Conservation (phyloP, 2,797 vertebrate genomes). For the Alca torda region DNA sequence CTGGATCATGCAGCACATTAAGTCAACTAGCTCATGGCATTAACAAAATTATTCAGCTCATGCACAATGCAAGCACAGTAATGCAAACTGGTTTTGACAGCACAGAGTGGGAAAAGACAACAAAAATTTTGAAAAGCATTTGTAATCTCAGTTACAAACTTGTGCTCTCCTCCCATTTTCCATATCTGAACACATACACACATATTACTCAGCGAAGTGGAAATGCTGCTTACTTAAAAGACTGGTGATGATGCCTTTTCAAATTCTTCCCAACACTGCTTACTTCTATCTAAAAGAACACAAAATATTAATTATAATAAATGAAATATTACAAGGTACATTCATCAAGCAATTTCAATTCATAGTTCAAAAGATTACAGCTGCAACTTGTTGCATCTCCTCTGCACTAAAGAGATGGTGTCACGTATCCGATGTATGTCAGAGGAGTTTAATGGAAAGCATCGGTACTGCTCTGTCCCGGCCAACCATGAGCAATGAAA, state of each 20-base stretch:
- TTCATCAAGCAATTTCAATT: not conserved
- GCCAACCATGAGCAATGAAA: not conserved
- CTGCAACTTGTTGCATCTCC: not conserved
- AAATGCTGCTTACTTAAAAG: constrained; percentile 73
- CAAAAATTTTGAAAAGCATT: not conserved
- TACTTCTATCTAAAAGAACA: constrained; percentile 72
- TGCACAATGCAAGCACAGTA: not conserved
- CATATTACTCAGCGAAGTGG: not conserved
- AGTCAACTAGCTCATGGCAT: not conserved
- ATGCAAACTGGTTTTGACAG: not conserved
- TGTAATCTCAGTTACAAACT: not conserved
- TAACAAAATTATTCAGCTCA: not conserved
- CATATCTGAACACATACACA: not conserved
- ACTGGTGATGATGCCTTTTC: constrained; percentile 67
- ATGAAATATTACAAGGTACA: not conserved
- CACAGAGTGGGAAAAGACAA: not conserved
- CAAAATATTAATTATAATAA: not conserved
- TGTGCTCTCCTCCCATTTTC: not conserved
- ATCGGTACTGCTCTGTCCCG: not conserved
- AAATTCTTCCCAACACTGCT: constrained; percentile 68
- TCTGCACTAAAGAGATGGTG: not conserved
- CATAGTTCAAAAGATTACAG: not conserved
- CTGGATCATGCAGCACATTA: not conserved
- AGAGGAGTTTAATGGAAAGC: not conserved
- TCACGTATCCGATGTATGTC: fast-evolving